Base-by-base conservation (phyloP, 92 coral and sea anemone species). In the Palythoa caribaeorum region DNA sequence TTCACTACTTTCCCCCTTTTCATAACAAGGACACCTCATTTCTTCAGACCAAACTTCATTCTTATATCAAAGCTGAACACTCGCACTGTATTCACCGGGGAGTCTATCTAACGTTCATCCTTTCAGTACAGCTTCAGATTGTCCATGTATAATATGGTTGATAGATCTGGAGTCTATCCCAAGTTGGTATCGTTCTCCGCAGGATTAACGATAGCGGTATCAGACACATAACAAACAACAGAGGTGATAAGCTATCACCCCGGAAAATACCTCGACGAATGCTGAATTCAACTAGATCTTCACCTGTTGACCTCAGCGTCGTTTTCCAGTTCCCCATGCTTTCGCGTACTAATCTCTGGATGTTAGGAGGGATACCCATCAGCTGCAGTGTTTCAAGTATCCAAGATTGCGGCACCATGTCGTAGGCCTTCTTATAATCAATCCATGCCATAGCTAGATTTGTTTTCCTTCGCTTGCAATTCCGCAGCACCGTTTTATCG, bases 351-450 rank as follows among this genome's bases (percentile, higher is more conserved):
- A 28, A 28, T 28, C 28, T 28, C 28, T 28, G 0, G 28, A 28
- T 28, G 28, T 28, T 28, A 28, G 28, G 28, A 28, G 28, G 28
- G 28, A 28, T 28, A 28, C 28, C 28, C 28, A 28, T 28, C 28
- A 28, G 28, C 28, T 28, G 28, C 28, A 28, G 28, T 28, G 28
- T 28, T 53, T 88, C 72, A 21, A 79, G 47, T 39, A 90, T 87
- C 88, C 90, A 87, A 35, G 88, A 71, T 50, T 91, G 93, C 53
- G 88, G 88, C 11, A 87, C 93, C 83, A 78, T 85, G 57, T 86
- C 90, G 62, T 78, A 28, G 28, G 28, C 28, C 28, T 28, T 28
- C 28, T 28, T 28, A 28, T 28, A 28, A 28, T 28, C 28, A 28
- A 28, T 28, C 28, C 28, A 28, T 28, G 28, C 28, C 28, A 28